Evolutionary conservation across 64 coral and sea anemone genomes (phyloP), one percentile per base, ranked within the genome.

Genomic region (Montipora sp.): DNA sequence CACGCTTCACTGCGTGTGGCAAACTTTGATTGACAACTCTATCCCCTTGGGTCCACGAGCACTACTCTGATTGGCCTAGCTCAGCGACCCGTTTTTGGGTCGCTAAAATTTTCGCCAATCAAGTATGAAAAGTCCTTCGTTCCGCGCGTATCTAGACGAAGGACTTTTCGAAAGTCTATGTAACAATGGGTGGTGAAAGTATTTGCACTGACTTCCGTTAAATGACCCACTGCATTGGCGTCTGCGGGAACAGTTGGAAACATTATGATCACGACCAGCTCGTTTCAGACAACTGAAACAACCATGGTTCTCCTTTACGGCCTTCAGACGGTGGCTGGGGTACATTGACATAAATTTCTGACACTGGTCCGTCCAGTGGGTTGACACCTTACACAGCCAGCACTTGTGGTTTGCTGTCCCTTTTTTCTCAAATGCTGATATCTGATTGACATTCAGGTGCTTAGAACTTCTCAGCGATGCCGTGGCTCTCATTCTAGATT

Each of bases 221-320:
- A 18, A 47, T 43, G 59, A 48, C 22, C 79, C 77, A 12, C 49
- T 87, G 48, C 91, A 93, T 55, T 80, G 83, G 7, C 77, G 83
- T 80, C 63, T 93, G 20, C 91, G 59, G 53, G 43, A 71, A 66
- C 93, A 90, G 74, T 84, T 95, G 13, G 73, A 77, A 47, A 82
- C 51, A 49, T 21, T 81, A 47, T 94, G 92, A 81, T 94, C 77
- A 13, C 85, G 79, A 61, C 93, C 88, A 70, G 93, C 93, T 59
- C 24, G 11, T 51, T 95, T 95, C 15, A 95, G 63, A 43, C 88
- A 95, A 51, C 88, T 90, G 73, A 88, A 95, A 68, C 93, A 95
- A n/a, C 73, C 73, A 81, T 90, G 93, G 22, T 95, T 90, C 27
- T 77, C 93, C 24, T 90, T 95, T 19, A 66, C 93, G n/a, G 53